Conservation (phyloP, 1,140 invertebrate genomes). For the Papilio xuthus region DNA sequence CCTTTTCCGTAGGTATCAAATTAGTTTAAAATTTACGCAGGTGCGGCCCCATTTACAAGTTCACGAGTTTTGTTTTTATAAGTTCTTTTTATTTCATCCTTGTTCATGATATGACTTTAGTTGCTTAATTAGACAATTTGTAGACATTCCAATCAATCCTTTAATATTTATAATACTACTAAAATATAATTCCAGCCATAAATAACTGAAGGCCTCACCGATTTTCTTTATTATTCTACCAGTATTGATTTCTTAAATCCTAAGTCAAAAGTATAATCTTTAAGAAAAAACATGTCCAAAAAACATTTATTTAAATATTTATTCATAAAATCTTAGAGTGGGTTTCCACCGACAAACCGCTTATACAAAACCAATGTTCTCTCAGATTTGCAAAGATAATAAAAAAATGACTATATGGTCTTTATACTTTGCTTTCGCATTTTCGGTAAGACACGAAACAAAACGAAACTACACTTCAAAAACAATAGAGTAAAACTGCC, state of each 20-base stretch:
- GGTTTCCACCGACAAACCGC: too few species aligned
- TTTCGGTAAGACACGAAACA: too few species aligned
- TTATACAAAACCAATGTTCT: too few species aligned
- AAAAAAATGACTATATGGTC: too few species aligned
- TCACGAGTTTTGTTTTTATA: neutral
- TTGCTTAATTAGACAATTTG: neutral
- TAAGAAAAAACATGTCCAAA: too few species aligned
- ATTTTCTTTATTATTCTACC: neutral
- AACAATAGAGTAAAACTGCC: too few species aligned
- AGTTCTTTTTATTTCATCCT: neutral
- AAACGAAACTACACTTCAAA: too few species aligned
- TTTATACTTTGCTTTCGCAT: too few species aligned
- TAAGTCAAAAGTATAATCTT: neutral
- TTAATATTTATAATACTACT: neutral
- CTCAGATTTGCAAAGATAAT: too few species aligned
- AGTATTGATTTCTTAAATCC: neutral
- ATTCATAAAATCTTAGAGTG: too few species aligned
- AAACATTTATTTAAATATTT: too few species aligned
- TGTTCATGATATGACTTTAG: neutral
- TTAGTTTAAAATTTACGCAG: slow-evolving; percentile 36
- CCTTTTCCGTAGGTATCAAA: slow-evolving; percentile 39
- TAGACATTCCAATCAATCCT: neutral
- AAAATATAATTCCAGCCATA: neutral
- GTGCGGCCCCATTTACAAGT: slow-evolving; percentile 22
- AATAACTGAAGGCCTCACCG: neutral